These are phyloP conservation scores for Rhopalosiphum maidis DNA, from an alignment of 1,140 invertebrate genomes.

Conservation along the genomic window DNA sequence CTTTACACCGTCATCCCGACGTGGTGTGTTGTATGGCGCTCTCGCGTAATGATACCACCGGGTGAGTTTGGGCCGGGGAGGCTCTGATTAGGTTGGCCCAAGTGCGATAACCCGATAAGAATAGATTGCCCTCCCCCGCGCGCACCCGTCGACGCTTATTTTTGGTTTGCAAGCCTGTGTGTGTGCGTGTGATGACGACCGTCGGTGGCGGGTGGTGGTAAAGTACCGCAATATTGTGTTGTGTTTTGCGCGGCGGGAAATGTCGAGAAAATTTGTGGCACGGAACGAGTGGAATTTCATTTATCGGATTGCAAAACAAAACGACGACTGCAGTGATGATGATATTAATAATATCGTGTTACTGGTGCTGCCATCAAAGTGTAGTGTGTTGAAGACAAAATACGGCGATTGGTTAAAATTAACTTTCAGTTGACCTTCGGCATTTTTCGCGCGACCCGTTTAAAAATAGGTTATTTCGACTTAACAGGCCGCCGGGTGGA, in stretches of 20 bases:
- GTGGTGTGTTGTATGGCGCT: not conserved
- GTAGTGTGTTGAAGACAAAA: slow-evolving; percentile 9
- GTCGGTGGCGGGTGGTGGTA: not conserved
- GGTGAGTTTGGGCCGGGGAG: not conserved
- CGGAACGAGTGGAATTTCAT: not conserved
- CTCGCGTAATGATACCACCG: not conserved
- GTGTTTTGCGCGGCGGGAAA: slow-evolving; percentile 9
- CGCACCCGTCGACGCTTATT: not conserved
- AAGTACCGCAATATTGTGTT: slow-evolving; percentile 4
- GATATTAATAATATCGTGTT: not conserved
- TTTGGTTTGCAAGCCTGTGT: slow-evolving; percentile 46
- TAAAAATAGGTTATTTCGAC: slow-evolving; percentile 43
- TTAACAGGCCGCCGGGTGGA: not conserved
- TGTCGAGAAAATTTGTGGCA: not conserved
- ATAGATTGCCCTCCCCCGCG: slow-evolving; percentile 1
- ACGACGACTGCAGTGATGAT: not conserved
- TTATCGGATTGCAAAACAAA: not conserved
- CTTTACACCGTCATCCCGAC: not conserved
- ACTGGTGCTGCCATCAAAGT: not conserved
- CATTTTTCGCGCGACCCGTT: slow-evolving; percentile 48
- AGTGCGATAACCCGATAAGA: slow-evolving; percentile 44
- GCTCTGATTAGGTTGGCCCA: slow-evolving; percentile 41
- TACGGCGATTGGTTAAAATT: slow-evolving; percentile 2
- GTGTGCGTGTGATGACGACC: not conserved
- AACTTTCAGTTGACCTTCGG: slow-evolving; percentile 41